phyloP scores from a whole-genome alignment of 1,140 invertebrate genomes.

The Eumeta japonica region DNA sequence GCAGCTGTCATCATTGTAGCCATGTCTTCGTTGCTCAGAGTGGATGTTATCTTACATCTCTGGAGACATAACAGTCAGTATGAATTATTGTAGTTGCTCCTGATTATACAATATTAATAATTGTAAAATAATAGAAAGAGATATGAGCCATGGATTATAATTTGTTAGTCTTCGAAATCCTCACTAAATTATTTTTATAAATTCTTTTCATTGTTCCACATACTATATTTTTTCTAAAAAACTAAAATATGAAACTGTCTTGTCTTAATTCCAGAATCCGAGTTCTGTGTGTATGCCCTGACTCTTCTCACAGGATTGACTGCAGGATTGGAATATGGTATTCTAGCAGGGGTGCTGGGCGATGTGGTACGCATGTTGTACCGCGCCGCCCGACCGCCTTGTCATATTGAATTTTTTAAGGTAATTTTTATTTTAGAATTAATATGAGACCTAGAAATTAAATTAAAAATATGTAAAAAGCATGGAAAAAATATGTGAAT shows the following conservation, averaged over 20 bases:
- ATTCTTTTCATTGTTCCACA: no score
- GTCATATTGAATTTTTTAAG: no score
- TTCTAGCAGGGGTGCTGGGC: slow-evolving; percentile 24
- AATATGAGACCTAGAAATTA: no score
- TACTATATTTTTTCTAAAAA: no score
- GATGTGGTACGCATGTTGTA: slow-evolving; percentile 21
- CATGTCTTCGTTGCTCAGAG: slow-evolving; percentile 83
- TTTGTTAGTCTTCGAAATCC: no score
- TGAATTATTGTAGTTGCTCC: no score
- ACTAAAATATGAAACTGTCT: not conserved
- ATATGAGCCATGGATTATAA: no score
- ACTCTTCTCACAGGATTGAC: slow-evolving; percentile 23
- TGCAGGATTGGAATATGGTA: slow-evolving; percentile 39
- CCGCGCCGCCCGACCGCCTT: slow-evolving; percentile 23
- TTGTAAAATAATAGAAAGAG: slow-evolving; percentile 1
- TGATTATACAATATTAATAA: not conserved
- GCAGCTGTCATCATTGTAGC: slow-evolving; percentile 85
- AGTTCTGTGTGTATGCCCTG: slow-evolving; percentile 24
- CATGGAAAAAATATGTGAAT: no score
- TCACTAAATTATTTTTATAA: no score
- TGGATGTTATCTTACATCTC: slow-evolving; percentile 71
- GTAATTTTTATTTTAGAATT: no score
- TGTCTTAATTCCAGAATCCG: slow-evolving; percentile 17
- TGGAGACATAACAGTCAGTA: slow-evolving; percentile 76
- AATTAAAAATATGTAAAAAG: no score